Evolutionary conservation across 2,113 vertebrate genomes (phyloP).

Genomic region (Rynchops niger): DNA sequence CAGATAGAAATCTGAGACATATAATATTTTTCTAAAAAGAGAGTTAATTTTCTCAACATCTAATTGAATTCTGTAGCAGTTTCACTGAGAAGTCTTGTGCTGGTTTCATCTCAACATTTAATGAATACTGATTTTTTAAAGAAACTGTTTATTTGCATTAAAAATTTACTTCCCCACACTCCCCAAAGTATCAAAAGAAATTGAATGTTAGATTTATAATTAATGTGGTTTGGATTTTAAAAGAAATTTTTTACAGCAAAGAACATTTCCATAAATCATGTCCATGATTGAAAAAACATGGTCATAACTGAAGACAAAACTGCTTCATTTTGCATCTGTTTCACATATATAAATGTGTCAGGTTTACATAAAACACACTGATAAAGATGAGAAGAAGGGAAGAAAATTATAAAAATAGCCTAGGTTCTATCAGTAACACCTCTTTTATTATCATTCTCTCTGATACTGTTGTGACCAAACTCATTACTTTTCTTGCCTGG

Average conservation of each 20-base stretch:
- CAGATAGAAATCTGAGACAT: slow-evolving; percentile 47
- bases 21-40: slow-evolving; percentile 37
- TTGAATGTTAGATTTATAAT: slow-evolving; percentile 71
- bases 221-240: slow-evolving; percentile 69
- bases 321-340: slow-evolving; percentile 77
- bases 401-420: slow-evolving; percentile 74
- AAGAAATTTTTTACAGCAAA: slow-evolving; percentile 61
- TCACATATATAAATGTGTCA: slow-evolving; percentile 79
- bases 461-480: slow-evolving; percentile 42
- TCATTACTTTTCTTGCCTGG: slow-evolving; percentile 9
- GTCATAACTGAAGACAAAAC: slow-evolving; percentile 69
- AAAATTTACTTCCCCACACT: slow-evolving; percentile 52
- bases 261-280: slow-evolving; percentile 81
- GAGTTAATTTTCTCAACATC: slow-evolving; percentile 51
- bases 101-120: slow-evolving; percentile 58
- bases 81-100: slow-evolving; percentile 9
- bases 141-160: slow-evolving; percentile 57
- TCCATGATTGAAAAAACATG: slow-evolving; percentile 77
- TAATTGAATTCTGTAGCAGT: slow-evolving; percentile 44
- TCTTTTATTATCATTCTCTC: slow-evolving; percentile 69
- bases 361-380: slow-evolving; percentile 77
- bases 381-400: slow-evolving; percentile 75
- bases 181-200: slow-evolving; percentile 55
- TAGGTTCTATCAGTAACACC: slow-evolving; percentile 61
- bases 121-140: slow-evolving; percentile 66